phyloP scores from a whole-genome alignment of 1,140 invertebrate genomes.

The Helicoverpa zea region DNA sequence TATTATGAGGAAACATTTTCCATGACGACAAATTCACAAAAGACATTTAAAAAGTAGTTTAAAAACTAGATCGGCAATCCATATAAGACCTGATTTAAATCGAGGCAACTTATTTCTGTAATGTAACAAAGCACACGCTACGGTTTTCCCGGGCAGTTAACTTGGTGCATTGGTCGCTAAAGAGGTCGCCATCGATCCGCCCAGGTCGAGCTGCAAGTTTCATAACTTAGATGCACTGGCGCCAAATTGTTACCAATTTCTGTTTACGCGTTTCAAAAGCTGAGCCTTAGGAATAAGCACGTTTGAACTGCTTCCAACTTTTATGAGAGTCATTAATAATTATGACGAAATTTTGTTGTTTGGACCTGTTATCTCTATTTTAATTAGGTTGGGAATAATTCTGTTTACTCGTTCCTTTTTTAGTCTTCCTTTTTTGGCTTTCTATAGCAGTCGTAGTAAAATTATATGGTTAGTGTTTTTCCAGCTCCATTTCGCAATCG shows the following conservation, averaged over 20 bases:
- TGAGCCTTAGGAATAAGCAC: constrained; percentile 42
- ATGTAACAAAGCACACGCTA: constrained; percentile 60
- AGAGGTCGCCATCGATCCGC: constrained; percentile 81
- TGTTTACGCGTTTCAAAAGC: constrained; percentile 54
- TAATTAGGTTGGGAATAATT: constrained; percentile 13
- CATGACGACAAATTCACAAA: constrained; percentile 27
- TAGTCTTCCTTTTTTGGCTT: not conserved
- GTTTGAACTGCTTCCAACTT: constrained; percentile 55
- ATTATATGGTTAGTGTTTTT: not conserved
- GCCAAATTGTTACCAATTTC: constrained; percentile 65
- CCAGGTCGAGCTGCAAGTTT: constrained; percentile 62
- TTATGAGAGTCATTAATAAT: constrained; percentile 25
- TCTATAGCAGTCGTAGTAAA: not conserved
- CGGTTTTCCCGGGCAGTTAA: constrained; percentile 74
- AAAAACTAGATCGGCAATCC: constrained; percentile 22
- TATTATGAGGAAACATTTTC: constrained; percentile 16
- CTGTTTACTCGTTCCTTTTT: not conserved
- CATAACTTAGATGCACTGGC: constrained; percentile 74
- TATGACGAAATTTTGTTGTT: constrained; percentile 23
- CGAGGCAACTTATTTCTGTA: constrained; percentile 56
- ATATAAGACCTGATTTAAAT: constrained; percentile 36
- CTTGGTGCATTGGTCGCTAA: constrained; percentile 83
- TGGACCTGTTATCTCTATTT: constrained; percentile 32
- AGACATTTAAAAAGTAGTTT: constrained; percentile 38
- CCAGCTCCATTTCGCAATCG: not conserved